A percentile compares a stretch with the other conserved stretches of the same genome.
These are phyloP conservation scores for Oriolus oriolus DNA, from an alignment of 2,113 vertebrate genomes.

Conservation along the genomic window DNA sequence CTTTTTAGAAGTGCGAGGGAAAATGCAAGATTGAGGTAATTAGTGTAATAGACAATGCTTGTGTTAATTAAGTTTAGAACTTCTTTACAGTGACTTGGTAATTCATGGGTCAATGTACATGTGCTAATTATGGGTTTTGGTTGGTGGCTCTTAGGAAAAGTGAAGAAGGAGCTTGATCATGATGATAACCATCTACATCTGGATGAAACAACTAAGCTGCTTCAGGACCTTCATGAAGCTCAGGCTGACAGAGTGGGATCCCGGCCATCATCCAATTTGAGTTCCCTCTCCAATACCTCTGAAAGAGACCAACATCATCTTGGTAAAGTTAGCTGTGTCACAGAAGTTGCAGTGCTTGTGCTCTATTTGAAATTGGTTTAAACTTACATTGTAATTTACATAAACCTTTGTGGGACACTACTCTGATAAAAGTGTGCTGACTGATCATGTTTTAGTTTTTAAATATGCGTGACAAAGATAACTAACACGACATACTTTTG, in stretches of 20 bases:
- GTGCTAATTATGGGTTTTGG: not conserved
- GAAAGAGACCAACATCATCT: constrained; percentile 93
- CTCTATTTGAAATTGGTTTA: not conserved
- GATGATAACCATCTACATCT: constrained; percentile 87
- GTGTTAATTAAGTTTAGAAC: not conserved
- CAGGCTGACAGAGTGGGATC: constrained; percentile 91
- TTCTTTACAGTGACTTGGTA: not conserved
- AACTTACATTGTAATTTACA: not conserved
- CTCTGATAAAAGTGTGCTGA: not conserved
- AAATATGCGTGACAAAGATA: not conserved
- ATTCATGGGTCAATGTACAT: not conserved
- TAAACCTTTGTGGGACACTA: not conserved
- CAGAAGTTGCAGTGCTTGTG: not conserved
- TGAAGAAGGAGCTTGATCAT: constrained; percentile 91
- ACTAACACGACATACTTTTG: not conserved
- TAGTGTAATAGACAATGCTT: not conserved
- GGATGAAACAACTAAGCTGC: constrained; percentile 88
- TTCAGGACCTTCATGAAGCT: constrained; percentile 93
- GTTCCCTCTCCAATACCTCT: constrained; percentile 91
- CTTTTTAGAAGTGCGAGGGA: not conserved
- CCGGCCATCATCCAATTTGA: constrained; percentile 91
- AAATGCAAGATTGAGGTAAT: not conserved
- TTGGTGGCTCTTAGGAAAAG: constrained; percentile 76
- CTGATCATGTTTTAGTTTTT: not conserved
- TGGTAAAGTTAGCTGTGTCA: constrained; percentile 66